phyloP scores from a whole-genome alignment of 2,888 invertebrate species.

The Harmothoe impar region DNA sequence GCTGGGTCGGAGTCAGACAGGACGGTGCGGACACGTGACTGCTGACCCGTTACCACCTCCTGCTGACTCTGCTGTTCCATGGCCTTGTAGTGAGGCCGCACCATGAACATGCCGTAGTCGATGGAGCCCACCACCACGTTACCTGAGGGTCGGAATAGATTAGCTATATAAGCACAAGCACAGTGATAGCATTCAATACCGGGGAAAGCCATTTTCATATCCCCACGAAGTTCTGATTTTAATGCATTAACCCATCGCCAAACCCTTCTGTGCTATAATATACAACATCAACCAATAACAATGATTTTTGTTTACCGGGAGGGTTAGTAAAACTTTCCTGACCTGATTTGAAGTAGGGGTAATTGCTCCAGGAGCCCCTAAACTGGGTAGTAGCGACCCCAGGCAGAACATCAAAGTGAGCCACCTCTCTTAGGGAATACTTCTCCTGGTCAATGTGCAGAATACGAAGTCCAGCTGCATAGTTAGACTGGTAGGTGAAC shows the following conservation, averaged over 20 bases:
- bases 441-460: constrained; percentile 63
- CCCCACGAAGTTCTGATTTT: too few species aligned
- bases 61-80: not conserved
- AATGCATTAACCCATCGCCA: too few species aligned
- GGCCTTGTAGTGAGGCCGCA: constrained; percentile 41
- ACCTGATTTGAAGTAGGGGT: constrained; percentile 67
- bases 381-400: constrained; percentile 43
- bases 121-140: constrained; percentile 66
- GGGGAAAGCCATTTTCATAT: too few species aligned
- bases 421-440: constrained; percentile 61
- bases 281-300: too few species aligned
- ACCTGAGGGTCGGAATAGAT: too few species aligned
- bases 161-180: too few species aligned
- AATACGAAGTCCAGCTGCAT: constrained; percentile 67
- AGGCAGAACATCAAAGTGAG: constrained; percentile 66
- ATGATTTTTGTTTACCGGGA: too few species aligned
- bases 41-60: not conserved
- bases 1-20: not conserved
- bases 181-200: too few species aligned
- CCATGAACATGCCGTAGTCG: constrained; percentile 66
- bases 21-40: constrained; percentile 4
- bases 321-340: too few species aligned
- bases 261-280: too few species aligned
- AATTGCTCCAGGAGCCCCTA: constrained; percentile 67
- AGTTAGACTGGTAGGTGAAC: constrained; percentile 65